phyloP scores from a whole-genome alignment of 2,888 invertebrate species.

The Malthinus flaveolus region DNA sequence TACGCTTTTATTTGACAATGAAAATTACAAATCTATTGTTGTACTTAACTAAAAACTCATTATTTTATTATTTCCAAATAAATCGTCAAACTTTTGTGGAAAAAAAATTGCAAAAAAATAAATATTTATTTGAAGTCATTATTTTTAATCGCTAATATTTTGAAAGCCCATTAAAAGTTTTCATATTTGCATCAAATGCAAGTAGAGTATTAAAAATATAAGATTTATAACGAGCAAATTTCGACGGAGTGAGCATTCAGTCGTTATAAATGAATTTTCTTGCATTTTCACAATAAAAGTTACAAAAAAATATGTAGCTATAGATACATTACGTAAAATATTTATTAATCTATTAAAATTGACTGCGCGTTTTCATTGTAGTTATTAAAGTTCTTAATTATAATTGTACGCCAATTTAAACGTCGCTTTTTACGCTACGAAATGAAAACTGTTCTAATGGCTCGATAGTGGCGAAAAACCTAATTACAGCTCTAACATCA shows the following conservation, averaged over 20 bases:
- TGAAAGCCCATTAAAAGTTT: slow-evolving; percentile 47
- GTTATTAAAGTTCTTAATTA: no score
- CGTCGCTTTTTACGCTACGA: no score
- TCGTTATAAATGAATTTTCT: slow-evolving; percentile 25
- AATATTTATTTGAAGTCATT: slow-evolving; percentile 39
- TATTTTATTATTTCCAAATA: slow-evolving; percentile 4
- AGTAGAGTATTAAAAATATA: slow-evolving; percentile 34
- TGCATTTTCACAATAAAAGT: no score
- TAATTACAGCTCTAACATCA: no score
- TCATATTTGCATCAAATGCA: slow-evolving; percentile 38
- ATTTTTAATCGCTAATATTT: slow-evolving; percentile 40
- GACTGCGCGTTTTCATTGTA: no score
- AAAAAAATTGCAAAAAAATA: slow-evolving; percentile 24
- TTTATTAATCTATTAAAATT: no score
- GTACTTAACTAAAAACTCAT: slow-evolving; percentile 1
- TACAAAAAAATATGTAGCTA: no score
- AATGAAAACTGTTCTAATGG: no score
- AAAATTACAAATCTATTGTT: slow-evolving; percentile 18
- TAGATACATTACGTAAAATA: no score
- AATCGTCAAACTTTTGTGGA: slow-evolving; percentile 4
- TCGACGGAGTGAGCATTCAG: slow-evolving; percentile 35
- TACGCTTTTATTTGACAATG: slow-evolving; percentile 18
- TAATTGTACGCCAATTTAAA: no score
- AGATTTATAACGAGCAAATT: slow-evolving; percentile 44
- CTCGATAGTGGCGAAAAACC: no score